Evolutionary conservation across 1,140 invertebrate species (phyloP).

Genomic region (Psix sp.): DNA sequence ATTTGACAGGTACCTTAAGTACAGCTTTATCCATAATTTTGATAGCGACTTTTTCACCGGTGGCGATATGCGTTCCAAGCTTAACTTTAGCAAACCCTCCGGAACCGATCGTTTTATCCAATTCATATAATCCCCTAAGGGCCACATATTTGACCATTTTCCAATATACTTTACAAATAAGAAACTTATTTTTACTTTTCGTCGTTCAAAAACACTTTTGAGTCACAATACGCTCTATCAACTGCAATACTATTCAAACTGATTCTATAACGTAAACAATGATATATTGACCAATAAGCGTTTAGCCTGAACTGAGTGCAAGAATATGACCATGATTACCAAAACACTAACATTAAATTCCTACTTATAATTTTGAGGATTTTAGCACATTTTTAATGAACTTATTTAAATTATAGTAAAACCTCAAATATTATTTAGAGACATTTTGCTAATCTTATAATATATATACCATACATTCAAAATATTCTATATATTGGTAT

Average conservation of each 20-base stretch:
- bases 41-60: constrained; percentile 90
- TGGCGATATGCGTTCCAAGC: constrained; percentile 85
- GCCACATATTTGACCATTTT: constrained; percentile 76
- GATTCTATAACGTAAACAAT: constrained; percentile 45
- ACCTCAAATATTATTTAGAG: too few relatives aligned
- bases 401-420: too few relatives aligned
- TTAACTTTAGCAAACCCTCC: constrained; percentile 91
- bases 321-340: background rate
- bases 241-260: constrained; percentile 34
- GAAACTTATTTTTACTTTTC: background rate
- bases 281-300: constrained; percentile 82
- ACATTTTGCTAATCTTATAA: too few relatives aligned
- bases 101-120: constrained; percentile 86
- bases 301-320: too few relatives aligned
- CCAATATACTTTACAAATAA: constrained; percentile 1
- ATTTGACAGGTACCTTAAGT: constrained; percentile 80
- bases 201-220: background rate
- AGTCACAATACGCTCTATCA: background rate
- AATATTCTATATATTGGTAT: too few relatives aligned
- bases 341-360: too few relatives aligned
- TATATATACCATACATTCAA: too few relatives aligned
- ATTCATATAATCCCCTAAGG: constrained; percentile 82
- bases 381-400: too few relatives aligned
- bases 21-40: constrained; percentile 90
- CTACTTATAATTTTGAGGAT: too few relatives aligned